Conservation (phyloP, 2,888 invertebrate species). For the Lasioglossum oenotherae region DNA sequence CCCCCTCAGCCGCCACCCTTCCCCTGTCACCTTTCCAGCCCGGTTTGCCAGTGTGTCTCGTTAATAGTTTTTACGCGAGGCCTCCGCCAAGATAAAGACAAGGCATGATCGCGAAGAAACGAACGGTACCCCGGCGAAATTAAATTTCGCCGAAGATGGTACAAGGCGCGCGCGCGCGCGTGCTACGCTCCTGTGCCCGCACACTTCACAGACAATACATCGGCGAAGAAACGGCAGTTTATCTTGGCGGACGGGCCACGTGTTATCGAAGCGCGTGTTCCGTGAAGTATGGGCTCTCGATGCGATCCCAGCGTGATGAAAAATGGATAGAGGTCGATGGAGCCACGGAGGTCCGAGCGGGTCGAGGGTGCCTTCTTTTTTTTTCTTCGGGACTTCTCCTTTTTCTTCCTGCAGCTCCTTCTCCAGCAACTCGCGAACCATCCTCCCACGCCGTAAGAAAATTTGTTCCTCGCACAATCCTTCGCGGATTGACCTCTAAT, state of each 20-base stretch:
- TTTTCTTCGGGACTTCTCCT: background rate
- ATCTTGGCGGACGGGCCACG: slow-evolving; percentile 35
- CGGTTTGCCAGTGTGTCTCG: slow-evolving; percentile 24
- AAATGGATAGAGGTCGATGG: slow-evolving; percentile 39
- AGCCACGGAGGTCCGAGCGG: background rate
- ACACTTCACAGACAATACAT: background rate
- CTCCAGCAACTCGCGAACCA: background rate
- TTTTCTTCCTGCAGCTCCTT: background rate
- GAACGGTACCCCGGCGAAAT: slow-evolving; percentile 21
- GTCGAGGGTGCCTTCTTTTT: background rate
- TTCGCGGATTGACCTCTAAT: too few species aligned
- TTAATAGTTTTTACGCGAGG: slow-evolving; percentile 46
- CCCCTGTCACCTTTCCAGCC: background rate
- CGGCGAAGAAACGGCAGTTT: slow-evolving; percentile 13
- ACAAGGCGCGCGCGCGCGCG: background rate
- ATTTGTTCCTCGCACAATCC: background rate
- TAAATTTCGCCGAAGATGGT: slow-evolving; percentile 22
- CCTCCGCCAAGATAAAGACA: slow-evolving; percentile 41
- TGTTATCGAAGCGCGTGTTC: slow-evolving; percentile 40
- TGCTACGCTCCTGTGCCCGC: background rate
- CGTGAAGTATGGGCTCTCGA: slow-evolving; percentile 10
- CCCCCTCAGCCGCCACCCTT: background rate
- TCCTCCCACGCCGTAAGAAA: background rate
- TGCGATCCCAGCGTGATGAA: slow-evolving; percentile 23
- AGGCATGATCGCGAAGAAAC: slow-evolving; percentile 48